These are phyloP conservation scores for Chrysaora quinquecirrha DNA, from an alignment of 30 jellyfish, hydroid and myxozoan genomes.

Conservation along the genomic window DNA sequence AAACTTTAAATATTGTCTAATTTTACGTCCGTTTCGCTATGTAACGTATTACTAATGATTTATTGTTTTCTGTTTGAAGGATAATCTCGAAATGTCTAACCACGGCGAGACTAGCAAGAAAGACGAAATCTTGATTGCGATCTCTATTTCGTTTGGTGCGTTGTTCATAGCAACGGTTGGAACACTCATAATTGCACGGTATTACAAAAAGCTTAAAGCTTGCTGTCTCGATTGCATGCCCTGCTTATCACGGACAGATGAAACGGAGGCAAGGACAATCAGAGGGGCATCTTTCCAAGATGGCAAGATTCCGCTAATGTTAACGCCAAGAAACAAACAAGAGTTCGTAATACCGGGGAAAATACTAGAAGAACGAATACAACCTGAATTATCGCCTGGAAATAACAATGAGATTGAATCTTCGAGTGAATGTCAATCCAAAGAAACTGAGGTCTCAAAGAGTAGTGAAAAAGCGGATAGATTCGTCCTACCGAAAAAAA, in stretches of 20 bases:
- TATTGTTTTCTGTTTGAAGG: too few relatives aligned
- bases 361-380: slow-evolving; percentile 18
- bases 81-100: not conserved
- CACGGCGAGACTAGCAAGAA: not conserved
- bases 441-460: not conserved
- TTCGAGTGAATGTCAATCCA: not conserved
- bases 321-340: slow-evolving; percentile 21
- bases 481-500: not conserved
- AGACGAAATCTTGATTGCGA: slow-evolving; percentile 58
- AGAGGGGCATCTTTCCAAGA: not conserved
- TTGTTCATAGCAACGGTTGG: slow-evolving; percentile 46
- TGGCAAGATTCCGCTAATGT: slow-evolving; percentile 54
- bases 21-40: too few relatives aligned
- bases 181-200: slow-evolving; percentile 63
- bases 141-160: slow-evolving; percentile 56
- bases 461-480: not conserved
- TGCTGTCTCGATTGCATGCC: slow-evolving; percentile 12
- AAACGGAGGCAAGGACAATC: not conserved
- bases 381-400: slow-evolving; percentile 5
- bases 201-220: slow-evolving; percentile 17
- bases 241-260: slow-evolving; percentile 5
- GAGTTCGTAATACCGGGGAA: slow-evolving; percentile 51
- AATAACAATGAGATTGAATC: not conserved
- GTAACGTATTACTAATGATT: too few relatives aligned
- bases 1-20: too few relatives aligned